These are phyloP conservation scores for Drosophila sechellia DNA, from an alignment of 1,140 invertebrate species.

Conservation along the genomic window DNA sequence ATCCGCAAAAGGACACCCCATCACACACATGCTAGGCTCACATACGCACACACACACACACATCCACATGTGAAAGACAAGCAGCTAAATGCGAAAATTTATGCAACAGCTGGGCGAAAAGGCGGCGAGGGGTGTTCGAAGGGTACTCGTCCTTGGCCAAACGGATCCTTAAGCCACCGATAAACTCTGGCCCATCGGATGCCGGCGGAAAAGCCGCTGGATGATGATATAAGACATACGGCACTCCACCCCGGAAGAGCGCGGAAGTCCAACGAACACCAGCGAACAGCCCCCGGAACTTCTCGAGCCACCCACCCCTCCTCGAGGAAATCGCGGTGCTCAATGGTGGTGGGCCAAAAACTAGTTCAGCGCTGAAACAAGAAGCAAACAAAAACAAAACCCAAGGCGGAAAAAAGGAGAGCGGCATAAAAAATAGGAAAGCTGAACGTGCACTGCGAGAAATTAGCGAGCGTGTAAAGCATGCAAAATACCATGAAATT, in stretches of 20 bases:
- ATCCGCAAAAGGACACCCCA: slow-evolving; percentile 48
- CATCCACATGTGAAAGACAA: slow-evolving; percentile 32
- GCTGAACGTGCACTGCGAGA: slow-evolving; percentile 10
- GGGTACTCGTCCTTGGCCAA: slow-evolving; percentile 35
- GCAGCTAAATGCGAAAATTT: slow-evolving; percentile 73
- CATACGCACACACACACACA: slow-evolving; percentile 1
- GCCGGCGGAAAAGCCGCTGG: slow-evolving; percentile 13
- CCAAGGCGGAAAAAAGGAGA: slow-evolving; percentile 23
- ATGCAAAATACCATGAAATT: no score
- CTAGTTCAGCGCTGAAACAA: slow-evolving; percentile 64
- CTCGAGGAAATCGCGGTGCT: not conserved
- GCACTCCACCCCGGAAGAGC: not conserved
- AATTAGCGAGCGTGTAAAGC: not conserved
- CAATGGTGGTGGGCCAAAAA: slow-evolving; percentile 47
- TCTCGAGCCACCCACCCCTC: slow-evolving; percentile 20
- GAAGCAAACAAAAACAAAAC: slow-evolving; percentile 39
- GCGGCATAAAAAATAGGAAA: slow-evolving; percentile 38
- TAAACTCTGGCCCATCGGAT: slow-evolving; percentile 2
- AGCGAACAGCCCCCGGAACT: slow-evolving; percentile 17
- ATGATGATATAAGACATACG: slow-evolving; percentile 43
- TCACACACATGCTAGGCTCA: slow-evolving; percentile 3
- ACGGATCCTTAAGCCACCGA: slow-evolving; percentile 20
- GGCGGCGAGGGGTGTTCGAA: slow-evolving; percentile 41
- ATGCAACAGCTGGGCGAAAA: slow-evolving; percentile 72
- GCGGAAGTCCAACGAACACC: slow-evolving; percentile 1